Percentiles rank a stretch among this genome's conserved stretches.
Conservation (phyloP, 2,888 invertebrate genomes). For the Oscheius sp. region DNA sequence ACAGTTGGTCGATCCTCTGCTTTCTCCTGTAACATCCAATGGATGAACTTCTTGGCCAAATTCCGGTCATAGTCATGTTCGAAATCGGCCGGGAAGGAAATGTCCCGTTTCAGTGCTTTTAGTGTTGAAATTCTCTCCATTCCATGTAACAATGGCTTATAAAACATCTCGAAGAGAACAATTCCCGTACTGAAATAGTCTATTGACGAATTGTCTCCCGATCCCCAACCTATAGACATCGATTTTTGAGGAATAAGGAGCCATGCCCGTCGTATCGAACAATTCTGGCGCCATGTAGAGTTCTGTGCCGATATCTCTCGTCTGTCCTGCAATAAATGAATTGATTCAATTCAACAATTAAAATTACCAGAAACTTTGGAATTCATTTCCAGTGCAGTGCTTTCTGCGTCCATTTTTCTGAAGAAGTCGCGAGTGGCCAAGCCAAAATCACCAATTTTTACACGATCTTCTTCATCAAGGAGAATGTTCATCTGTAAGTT, state of each 20-base stretch:
- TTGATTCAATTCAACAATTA: too few species aligned
- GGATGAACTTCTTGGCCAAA: slow-evolving; percentile 45
- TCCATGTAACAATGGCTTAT: slow-evolving; percentile 84
- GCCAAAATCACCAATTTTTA: slow-evolving; percentile 98
- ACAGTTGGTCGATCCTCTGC: slow-evolving; percentile 58
- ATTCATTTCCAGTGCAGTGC: neutral
- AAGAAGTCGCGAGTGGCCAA: slow-evolving; percentile 78
- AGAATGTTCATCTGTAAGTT: slow-evolving; percentile 85
- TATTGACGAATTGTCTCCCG: neutral
- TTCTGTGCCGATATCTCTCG: slow-evolving; percentile 87
- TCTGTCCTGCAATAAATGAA: slow-evolving; percentile 39
- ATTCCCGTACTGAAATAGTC: slow-evolving; percentile 73
- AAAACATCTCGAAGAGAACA: slow-evolving; percentile 84
- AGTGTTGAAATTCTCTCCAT: slow-evolving; percentile 90
- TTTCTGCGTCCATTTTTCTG: slow-evolving; percentile 26
- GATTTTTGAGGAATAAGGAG: slow-evolving; percentile 75
- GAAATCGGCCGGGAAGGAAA: slow-evolving; percentile 35
- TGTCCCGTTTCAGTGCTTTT: slow-evolving; percentile 54
- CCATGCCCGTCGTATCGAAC: slow-evolving; percentile 70
- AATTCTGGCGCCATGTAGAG: slow-evolving; percentile 95
- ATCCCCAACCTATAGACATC: slow-evolving; percentile 86
- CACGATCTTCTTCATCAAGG: slow-evolving; percentile 88
- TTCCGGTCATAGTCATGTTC: neutral
- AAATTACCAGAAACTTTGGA: neutral
- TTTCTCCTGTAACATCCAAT: slow-evolving; percentile 54